Evolutionary conservation across 2,888 invertebrate species (phyloP).

Genomic region (Seladonia tumulorum): DNA sequence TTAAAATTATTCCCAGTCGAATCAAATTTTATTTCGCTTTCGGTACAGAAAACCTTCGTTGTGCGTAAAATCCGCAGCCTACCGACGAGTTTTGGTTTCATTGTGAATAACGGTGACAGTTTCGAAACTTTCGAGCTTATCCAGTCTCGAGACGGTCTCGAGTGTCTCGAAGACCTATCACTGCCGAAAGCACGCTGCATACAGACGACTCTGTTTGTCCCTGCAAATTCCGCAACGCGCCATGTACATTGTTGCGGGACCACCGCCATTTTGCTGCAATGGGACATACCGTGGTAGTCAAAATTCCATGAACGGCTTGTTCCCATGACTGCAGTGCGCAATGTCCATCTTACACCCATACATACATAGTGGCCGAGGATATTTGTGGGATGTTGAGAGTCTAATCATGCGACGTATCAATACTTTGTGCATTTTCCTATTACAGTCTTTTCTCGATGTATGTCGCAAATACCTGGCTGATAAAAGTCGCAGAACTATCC

Average conservation of each 20-base stretch:
- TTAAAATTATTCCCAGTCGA: too few species aligned
- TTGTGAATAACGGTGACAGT: background rate
- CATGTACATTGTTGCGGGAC: slow-evolving; percentile 6
- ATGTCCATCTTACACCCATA: background rate
- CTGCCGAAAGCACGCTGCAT: background rate
- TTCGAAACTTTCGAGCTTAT: slow-evolving; percentile 1
- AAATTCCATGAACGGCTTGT: slow-evolving; percentile 2
- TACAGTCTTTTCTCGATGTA: background rate
- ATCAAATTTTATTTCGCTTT: too few species aligned
- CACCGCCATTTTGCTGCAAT: slow-evolving; percentile 2
- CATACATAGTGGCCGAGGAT: background rate
- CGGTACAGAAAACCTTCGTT: background rate
- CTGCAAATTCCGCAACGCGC: background rate
- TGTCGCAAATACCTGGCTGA: too few species aligned
- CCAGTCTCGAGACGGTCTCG: background rate
- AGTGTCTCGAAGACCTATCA: background rate
- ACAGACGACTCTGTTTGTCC: slow-evolving; percentile 1
- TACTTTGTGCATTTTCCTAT: background rate
- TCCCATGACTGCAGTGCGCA: background rate
- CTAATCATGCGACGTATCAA: background rate
- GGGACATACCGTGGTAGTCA: background rate
- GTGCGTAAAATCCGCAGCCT: background rate
- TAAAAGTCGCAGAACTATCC: too few species aligned
- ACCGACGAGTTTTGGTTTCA: background rate
- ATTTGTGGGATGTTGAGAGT: background rate